Conservation (phyloP, 2,113 vertebrate species). For the Microtus montanus region DNA sequence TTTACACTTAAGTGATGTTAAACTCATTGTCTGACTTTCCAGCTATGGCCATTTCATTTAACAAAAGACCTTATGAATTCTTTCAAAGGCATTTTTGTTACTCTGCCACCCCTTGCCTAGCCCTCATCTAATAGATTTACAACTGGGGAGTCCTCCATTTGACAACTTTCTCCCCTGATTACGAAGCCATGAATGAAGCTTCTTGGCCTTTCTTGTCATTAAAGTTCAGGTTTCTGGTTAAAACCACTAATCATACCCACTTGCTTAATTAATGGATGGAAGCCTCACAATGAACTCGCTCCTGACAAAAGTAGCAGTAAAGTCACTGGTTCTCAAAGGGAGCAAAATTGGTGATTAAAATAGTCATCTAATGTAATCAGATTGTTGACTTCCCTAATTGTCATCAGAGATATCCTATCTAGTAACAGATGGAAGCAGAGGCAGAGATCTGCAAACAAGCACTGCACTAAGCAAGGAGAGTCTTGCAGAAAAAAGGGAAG, state of each 20-base stretch:
- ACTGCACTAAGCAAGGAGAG: no score
- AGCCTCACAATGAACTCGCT: neutral
- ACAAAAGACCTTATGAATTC: neutral
- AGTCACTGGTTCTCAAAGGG: neutral
- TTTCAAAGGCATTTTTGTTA: neutral
- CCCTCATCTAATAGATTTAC: neutral
- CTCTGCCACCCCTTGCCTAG: accelerated
- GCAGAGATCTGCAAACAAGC: no score
- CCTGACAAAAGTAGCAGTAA: neutral
- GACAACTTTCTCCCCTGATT: neutral
- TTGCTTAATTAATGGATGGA: neutral
- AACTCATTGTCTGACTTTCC: neutral
- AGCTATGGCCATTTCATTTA: neutral
- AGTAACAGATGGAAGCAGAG: no score
- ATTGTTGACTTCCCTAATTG: no score
- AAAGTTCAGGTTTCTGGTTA: neutral
- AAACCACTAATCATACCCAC: neutral
- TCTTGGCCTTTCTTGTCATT: neutral
- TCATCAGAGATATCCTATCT: no score
- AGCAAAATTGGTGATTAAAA: neutral
- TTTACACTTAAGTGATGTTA: neutral
- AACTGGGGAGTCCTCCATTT: neutral
- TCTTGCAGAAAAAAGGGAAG: no score
- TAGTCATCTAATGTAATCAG: no score
- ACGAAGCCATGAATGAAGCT: neutral